A percentile compares a stretch with the other conserved stretches of the same genome.
Evolutionary conservation across 2,113 vertebrate genomes (phyloP).

Genomic region (Marmota flaviventris): DNA sequence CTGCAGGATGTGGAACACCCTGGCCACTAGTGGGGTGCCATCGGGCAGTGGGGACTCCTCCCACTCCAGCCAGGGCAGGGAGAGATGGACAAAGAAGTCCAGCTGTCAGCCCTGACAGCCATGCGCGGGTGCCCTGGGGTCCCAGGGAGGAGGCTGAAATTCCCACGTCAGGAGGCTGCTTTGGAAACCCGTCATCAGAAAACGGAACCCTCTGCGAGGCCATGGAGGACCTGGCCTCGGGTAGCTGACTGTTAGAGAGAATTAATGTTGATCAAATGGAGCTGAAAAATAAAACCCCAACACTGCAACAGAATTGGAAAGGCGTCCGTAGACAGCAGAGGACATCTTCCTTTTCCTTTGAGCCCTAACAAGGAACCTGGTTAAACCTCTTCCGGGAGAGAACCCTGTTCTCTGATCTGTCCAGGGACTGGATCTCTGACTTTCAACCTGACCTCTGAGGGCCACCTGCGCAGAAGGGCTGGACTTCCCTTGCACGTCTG

Average conservation of each 20-base stretch:
- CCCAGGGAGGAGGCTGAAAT: not conserved
- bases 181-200: not conserved
- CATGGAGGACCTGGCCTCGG: not conserved
- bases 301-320: not conserved
- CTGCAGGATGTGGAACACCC: accelerated
- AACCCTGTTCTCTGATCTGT: accelerated
- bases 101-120: not conserved
- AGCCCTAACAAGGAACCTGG: not conserved
- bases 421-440: accelerated
- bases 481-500: accelerated
- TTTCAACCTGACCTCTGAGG: no score
- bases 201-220: accelerated
- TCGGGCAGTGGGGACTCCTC: not conserved
- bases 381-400: not conserved
- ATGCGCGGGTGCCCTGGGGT: accelerated
- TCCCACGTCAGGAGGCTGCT: not conserved
- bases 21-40: accelerated
- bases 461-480: not conserved
- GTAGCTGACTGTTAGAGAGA: not conserved
- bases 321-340: not conserved
- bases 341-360: not conserved
- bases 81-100: not conserved
- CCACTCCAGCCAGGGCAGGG: not conserved
- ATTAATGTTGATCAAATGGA: no score
- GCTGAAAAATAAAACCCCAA: not conserved